Evolutionary conservation across 2,888 invertebrate genomes (phyloP), one percentile per base, ranked within the genome.

Genomic region (Lymantria dispar): DNA sequence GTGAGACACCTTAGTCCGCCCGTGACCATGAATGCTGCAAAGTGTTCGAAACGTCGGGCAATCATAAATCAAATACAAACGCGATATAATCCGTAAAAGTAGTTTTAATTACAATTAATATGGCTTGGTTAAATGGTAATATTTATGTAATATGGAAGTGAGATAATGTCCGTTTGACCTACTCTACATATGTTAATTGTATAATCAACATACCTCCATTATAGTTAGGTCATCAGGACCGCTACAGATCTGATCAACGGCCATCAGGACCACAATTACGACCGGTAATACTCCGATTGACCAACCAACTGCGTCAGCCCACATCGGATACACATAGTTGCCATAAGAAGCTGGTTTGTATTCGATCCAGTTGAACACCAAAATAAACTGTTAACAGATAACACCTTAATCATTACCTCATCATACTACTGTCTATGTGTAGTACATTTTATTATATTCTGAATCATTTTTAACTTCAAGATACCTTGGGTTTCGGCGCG

Each of bases 261-360:
- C 93, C 82, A 93, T 92, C 11, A 93, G 62, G 5, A 95, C 85
- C 43, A 95, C 94, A 1, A 96, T 93, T 13, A 93, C 76, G 8
- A 96, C 94, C 0, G 96, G 96, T 48, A 95, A 76, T n/a, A 96
- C 90, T 0, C 96, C 95, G 43, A 96, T 81, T 0, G 93, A 84
- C 95, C 96, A 96, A 8, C 96, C 96, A 2, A 95, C 92, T 0
- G 93, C 93, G 72, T 96, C 94, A 0, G 96, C 96, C 96, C 96
- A 96, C 72, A 92, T 84, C 0, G 96, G 96, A 73, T 96, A 96
- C n/a, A 94, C 92, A 73, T 96, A 96, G 58, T 93, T 89, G 0
- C 95, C 95, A 68, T 95, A 95, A 0, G 92, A 94, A 0, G 95
- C 93, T 0, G 96, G 95, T 63, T 94, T 94, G 75, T 96, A 95